Evolutionary conservation across 2,797 vertebrate species (phyloP).

Genomic region (Microctenopoma lineatum): DNA sequence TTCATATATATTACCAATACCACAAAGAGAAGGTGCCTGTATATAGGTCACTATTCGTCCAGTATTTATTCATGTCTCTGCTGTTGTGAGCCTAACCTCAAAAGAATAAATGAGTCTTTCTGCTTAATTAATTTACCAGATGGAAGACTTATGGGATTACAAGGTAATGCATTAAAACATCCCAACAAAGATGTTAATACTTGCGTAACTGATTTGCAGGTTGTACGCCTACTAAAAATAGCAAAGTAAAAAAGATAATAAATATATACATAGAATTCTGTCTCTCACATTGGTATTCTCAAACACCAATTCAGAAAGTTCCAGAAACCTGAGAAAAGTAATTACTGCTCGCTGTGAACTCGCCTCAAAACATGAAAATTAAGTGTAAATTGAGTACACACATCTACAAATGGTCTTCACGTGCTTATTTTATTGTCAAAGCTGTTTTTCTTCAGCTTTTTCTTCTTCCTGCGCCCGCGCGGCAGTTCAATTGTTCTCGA

Average conservation of each 20-base stretch:
- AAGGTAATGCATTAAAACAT: not conserved
- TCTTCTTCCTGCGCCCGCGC: not conserved
- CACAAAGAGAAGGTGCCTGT: not conserved
- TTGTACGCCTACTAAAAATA: constrained; percentile 17
- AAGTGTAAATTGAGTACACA: not conserved
- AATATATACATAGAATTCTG: not conserved
- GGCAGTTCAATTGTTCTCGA: not conserved
- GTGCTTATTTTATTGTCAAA: not conserved
- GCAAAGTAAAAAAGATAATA: not conserved
- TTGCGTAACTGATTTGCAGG: not conserved
- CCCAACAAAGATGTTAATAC: constrained; percentile 9
- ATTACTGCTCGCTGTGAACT: constrained; percentile 19
- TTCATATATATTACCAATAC: constrained; percentile 8
- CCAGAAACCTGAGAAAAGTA: constrained; percentile 4
- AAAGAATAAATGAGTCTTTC: constrained; percentile 4
- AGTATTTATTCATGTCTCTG: constrained; percentile 7
- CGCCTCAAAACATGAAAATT: not conserved
- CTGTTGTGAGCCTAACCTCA: constrained; percentile 8
- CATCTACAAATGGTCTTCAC: not conserved
- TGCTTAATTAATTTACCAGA: constrained; percentile 23
- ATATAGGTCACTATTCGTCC: not conserved
- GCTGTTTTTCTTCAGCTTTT: not conserved
- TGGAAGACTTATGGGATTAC: constrained; percentile 13
- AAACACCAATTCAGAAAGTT: not conserved
- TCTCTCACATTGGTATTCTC: not conserved